Conservation (phyloP, 2,113 vertebrate genomes). For the Typhlomys cinereus region DNA sequence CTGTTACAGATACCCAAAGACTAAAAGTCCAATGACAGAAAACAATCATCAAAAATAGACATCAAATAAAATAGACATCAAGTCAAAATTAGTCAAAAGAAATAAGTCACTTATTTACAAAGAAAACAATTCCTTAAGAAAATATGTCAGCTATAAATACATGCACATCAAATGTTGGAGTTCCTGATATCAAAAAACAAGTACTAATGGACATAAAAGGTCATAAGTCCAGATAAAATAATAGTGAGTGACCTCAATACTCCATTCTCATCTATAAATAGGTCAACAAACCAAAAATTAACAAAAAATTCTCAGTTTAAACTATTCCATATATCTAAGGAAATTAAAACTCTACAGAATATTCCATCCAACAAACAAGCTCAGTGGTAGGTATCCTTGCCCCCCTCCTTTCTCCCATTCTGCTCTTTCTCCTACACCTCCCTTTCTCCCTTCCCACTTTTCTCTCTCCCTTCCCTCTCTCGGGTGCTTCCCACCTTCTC, state of each 20-base stretch:
- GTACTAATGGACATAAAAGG: not conserved
- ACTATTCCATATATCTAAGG: not conserved
- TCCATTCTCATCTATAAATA: not conserved
- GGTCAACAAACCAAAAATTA: not conserved
- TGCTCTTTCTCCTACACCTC: no score
- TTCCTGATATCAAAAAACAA: not conserved
- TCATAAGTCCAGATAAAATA: not conserved
- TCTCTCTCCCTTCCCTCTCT: no score
- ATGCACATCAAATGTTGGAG: not conserved
- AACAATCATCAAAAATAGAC: not conserved
- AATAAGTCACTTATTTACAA: not conserved
- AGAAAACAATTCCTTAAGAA: not conserved
- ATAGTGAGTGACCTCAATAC: not conserved
- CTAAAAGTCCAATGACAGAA: not conserved
- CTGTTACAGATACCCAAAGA: not conserved
- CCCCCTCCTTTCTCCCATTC: no score
- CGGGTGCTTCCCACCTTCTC: no score
- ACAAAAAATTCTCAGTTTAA: not conserved
- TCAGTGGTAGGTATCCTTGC: no score
- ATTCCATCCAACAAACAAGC: not conserved
- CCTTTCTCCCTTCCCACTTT: no score
- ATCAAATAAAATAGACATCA: not conserved
- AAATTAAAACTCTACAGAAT: not conserved
- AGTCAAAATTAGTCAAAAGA: not conserved
- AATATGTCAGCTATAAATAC: not conserved